These are phyloP conservation scores for Gobio occitaniae DNA, from an alignment of 2,797 vertebrate species.

Conservation along the genomic window DNA sequence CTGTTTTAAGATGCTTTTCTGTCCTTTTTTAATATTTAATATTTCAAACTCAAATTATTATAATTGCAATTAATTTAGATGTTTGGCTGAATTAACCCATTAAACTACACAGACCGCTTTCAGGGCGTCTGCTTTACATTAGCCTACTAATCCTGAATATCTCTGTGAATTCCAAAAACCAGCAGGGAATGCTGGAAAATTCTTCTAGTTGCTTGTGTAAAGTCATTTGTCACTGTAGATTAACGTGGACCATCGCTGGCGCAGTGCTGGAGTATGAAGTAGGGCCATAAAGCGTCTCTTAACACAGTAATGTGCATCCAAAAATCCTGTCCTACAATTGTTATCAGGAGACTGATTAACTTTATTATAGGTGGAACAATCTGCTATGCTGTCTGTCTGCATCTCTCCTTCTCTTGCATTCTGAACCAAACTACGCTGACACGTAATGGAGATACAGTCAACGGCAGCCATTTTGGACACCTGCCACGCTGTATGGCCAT, in stretches of 20 bases:
- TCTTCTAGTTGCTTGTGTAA: slow-evolving; percentile 48
- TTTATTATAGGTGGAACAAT: slow-evolving; percentile 51
- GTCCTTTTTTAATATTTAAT: neutral
- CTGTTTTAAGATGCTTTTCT: neutral
- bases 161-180: slow-evolving; percentile 36
- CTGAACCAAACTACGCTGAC: slow-evolving; percentile 14
- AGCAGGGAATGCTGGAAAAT: slow-evolving; percentile 41
- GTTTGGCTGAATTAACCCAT: slow-evolving; percentile 32
- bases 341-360: slow-evolving; percentile 41
- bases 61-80: neutral
- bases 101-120: slow-evolving; percentile 18
- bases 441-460: slow-evolving; percentile 33
- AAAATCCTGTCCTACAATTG: slow-evolving; percentile 26
- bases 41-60: neutral
- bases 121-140: slow-evolving; percentile 34
- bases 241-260: slow-evolving; percentile 31
- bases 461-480: slow-evolving; percentile 55
- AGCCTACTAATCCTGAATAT: slow-evolving; percentile 25
- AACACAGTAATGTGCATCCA: slow-evolving; percentile 38
- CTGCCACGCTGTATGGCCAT: slow-evolving; percentile 44
- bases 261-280: slow-evolving; percentile 15
- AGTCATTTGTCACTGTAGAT: slow-evolving; percentile 47
- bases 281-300: slow-evolving; percentile 28
- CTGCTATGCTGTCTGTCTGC: slow-evolving; percentile 28
- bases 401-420: slow-evolving; percentile 11